Conservation (phyloP, 2,113 vertebrate genomes). For the Dryoscopus gambensis region DNA sequence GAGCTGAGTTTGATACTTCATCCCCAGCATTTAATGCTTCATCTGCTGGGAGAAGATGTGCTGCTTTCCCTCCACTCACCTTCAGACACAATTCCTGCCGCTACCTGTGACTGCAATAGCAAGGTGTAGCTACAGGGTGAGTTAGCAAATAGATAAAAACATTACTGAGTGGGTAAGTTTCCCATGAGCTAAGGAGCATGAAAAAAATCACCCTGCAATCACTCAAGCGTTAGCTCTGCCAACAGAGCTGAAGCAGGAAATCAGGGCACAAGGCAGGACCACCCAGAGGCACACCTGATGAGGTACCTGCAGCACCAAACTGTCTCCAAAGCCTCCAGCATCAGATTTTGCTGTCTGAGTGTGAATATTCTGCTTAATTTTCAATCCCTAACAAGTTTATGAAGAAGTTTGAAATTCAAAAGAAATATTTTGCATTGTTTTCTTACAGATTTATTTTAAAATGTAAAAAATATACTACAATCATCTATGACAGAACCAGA, state of each 20-base stretch:
- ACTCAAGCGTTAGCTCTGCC: background rate
- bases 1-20: background rate
- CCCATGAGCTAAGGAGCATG: background rate
- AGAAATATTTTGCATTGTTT: background rate
- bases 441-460: background rate
- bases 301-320: background rate
- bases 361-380: background rate
- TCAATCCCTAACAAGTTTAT: background rate
- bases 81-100: background rate
- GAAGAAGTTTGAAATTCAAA: background rate
- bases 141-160: background rate
- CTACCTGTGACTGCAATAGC: background rate
- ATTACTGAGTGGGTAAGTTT: background rate
- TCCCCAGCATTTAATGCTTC: background rate
- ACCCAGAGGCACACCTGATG: background rate
- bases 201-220: background rate
- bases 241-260: background rate
- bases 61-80: background rate
- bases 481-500: background rate
- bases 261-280: background rate
- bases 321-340: background rate
- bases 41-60: background rate
- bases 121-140: background rate
- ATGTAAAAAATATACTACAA: background rate
- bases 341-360: background rate